A percentile compares a stretch with the other conserved stretches of the same genome.
phyloP scores from a whole-genome alignment of 37 sponge, comb jelly and placozoan genomes.

The Mnemiopsis leidyi region DNA sequence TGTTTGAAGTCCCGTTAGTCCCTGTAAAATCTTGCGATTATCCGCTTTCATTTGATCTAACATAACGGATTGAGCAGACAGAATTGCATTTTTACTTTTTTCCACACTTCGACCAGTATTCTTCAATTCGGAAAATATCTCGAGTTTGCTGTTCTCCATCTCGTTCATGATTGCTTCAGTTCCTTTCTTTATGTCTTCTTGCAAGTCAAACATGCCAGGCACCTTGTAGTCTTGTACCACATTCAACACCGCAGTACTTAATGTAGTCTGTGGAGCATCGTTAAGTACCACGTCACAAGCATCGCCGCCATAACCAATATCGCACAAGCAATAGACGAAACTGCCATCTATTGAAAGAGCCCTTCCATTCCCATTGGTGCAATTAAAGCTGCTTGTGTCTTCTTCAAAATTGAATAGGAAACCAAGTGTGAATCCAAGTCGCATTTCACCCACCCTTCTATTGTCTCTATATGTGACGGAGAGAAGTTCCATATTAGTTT shows the following conservation, averaged over 20 bases:
- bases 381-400: not conserved
- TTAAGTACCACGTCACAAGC: not conserved
- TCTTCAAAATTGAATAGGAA: conserved; percentile 7
- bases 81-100: not conserved
- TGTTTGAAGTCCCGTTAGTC: not conserved
- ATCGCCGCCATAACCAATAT: not conserved
- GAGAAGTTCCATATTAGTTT: not conserved
- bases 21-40: not conserved
- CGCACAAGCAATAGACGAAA: not conserved
- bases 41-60: not conserved
- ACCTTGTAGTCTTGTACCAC: not conserved
- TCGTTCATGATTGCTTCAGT: not conserved
- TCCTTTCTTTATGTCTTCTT: not conserved
- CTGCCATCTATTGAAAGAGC: not conserved
- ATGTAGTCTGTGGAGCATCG: not conserved
- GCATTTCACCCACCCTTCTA: too few species aligned
- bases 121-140: not conserved
- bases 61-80: conserved; percentile 13
- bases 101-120: not conserved
- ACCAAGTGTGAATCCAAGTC: too few species aligned
- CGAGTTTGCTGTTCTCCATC: not conserved
- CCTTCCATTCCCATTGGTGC: not conserved
- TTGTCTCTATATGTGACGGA: too few species aligned
- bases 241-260: not conserved
- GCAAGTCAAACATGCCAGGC: conserved; percentile 13